Conservation (phyloP, 2,888 invertebrate genomes). For the Plemyria rubiginata region DNA sequence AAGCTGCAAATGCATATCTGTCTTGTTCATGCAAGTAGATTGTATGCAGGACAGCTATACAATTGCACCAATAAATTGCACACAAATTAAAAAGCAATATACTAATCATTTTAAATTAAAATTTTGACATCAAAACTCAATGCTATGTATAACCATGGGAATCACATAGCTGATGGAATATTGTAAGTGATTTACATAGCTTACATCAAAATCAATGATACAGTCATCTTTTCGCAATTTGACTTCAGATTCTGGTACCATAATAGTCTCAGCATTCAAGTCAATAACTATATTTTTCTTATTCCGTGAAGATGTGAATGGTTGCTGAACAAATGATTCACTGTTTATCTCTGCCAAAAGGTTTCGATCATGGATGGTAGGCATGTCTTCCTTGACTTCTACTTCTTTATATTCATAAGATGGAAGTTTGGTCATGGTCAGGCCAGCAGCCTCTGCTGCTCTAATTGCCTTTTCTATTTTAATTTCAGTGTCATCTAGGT, state of each 20-base stretch:
- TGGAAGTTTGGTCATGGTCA: constrained; percentile 81
- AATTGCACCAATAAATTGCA: no score
- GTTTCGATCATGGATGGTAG: constrained; percentile 82
- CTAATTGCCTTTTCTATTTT: constrained; percentile 79
- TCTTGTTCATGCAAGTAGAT: no score
- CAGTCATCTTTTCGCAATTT: constrained; percentile 82
- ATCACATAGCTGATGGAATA: no score
- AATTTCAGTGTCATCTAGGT: constrained; percentile 73
- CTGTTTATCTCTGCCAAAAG: constrained; percentile 89
- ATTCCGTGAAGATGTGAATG: constrained; percentile 84
- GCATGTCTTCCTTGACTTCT: constrained; percentile 79
- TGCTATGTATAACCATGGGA: no score
- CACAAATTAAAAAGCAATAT: no score
- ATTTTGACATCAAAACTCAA: no score
- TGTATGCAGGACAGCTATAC: no score
- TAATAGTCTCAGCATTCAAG: constrained; percentile 88
- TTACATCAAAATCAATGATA: constrained; percentile 88
- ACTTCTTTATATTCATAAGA: constrained; percentile 79
- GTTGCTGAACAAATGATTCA: constrained; percentile 87
- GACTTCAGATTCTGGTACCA: constrained; percentile 84
- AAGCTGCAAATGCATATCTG: no score
- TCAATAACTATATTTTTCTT: constrained; percentile 91
- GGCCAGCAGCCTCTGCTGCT: constrained; percentile 79
- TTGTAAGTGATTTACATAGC: constrained; percentile 40
- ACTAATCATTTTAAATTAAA: no score